Base-by-base conservation (phyloP, 2,797 vertebrate genomes). In the Melanotaenia pygmaea region DNA sequence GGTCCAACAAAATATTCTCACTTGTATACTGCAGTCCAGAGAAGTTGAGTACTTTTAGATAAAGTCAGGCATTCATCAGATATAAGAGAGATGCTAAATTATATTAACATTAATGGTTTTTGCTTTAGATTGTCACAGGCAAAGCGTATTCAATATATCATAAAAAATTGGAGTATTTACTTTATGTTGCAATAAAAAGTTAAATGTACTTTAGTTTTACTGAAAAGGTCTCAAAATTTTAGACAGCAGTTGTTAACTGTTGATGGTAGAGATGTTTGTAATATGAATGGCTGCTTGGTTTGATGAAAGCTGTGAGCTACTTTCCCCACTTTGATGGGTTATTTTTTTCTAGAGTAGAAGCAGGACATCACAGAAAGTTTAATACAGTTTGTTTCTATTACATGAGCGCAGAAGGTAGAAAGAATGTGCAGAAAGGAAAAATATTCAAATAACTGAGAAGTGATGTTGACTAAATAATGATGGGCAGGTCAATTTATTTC, bases 1-100 rank as follows among this genome's bases (percentile, higher is more conserved):
- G 89, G 93, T 57, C 86, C 90, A 79, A 82, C 86, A 82, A 92
- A 94, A 81, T 94, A 95, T 78, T 93, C 93, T 59, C 75, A 80
- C 20, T 85, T 93, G 65, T 88, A 91, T 76, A 93, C 93, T 34
- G 88, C 92, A 74, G 92, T 90, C 51, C 94, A 96, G 92, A 93
- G 86, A 80, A 92, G 80, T 68, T 94, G 93, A 76, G 57, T 56
- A 30, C 30, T 13, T 18, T 62, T 24, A 64, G 24, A 72, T 47
- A n/a, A 64, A 71, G 35, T 67, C 43, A 70, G 30, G 58, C 14
- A 35, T n/a, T 63, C 26, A 54, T 30, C 16, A 60, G 32, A 58
- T 22, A 50, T 63, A 50, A 63, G 16, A 70, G 5, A 73, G 56
- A 67, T 26, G 13, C 22, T 59, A 7, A 38, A 28, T 54, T 10